A percentile compares a stretch with the other conserved stretches of the same genome.
phyloP scores from a whole-genome alignment of 2,113 vertebrate genomes.

The Bubo bubo region DNA sequence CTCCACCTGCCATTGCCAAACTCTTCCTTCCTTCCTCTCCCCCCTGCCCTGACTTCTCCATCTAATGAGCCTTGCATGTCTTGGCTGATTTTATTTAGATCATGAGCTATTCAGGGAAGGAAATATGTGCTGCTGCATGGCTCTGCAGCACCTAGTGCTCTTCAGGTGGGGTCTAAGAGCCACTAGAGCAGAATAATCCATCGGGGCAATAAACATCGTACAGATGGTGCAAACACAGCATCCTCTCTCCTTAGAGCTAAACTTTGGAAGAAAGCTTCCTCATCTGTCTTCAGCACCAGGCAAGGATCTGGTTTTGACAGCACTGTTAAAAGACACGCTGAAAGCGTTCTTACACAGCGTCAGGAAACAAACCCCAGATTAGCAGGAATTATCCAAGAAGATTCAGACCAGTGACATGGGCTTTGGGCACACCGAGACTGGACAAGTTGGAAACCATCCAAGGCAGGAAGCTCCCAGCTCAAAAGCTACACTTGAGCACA shows the following conservation, averaged over 20 bases:
- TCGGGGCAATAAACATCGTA: rapidly evolving
- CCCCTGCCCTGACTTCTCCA: rapidly evolving
- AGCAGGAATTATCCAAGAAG: background rate
- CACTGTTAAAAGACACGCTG: background rate
- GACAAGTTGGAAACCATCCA: background rate
- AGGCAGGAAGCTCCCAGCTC: background rate
- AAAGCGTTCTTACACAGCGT: rapidly evolving
- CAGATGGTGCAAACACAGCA: background rate
- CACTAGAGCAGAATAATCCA: background rate
- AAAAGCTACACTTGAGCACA: rapidly evolving
- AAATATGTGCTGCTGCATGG: background rate
- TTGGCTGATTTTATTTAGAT: background rate
- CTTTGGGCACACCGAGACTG: background rate
- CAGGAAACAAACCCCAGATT: background rate
- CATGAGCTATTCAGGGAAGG: background rate
- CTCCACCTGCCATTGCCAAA: background rate
- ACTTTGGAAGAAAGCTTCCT: background rate
- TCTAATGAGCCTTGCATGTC: rapidly evolving
- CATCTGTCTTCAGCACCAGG: background rate
- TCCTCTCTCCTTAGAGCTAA: background rate
- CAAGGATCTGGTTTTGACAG: background rate
- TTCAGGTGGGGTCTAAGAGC: background rate
- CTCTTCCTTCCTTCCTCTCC: background rate
- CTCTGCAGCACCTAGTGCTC: background rate
- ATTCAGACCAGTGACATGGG: background rate